Base-by-base conservation (phyloP, 37 sponge, comb jelly and placozoan genomes). In the Agelas oroides region DNA sequence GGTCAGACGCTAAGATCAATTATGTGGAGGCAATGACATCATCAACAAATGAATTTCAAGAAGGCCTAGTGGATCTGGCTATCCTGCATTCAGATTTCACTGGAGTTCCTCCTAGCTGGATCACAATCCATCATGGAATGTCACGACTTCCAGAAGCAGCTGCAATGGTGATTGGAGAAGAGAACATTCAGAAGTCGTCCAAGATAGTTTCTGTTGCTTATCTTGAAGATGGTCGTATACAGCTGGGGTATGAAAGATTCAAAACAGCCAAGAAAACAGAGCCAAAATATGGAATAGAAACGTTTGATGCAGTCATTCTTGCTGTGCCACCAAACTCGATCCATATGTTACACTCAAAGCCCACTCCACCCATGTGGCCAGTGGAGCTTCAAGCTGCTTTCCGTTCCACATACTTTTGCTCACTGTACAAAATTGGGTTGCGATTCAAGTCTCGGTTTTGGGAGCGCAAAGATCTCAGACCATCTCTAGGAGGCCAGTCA, bases 281-380 rank as follows among this genome's bases (percentile, higher is more conserved):
- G 8, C 30, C 30, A 13, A 25, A 25, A 65, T 25, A 55, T 36
- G 58, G 32, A 55, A 32, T 54, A 16, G 75, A 80, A 80, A 55
- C 12, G 21, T 80, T 80, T 65, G 81, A 80, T 80, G 68, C 81
- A 41, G 81, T 80, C 14, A 80, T 80, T 53, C 25, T 80, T n/a
- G n/a, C n/a, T n/a, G n/a, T n/a, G n/a, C n/a, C n/a, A n/a, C n/a
- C n/a, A n/a, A n/a, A n/a, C n/a, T n/a, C n/a, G n/a, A n/a, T n/a
- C n/a, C n/a, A n/a, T n/a, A n/a, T n/a, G n/a, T n/a, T n/a, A n/a
- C n/a, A n/a, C n/a, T n/a, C n/a, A n/a, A n/a, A n/a, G n/a, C n/a
- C n/a, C n/a, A n/a, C n/a, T n/a, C n/a, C n/a, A n/a, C n/a, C n/a
- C n/a, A n/a, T n/a, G n/a, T n/a, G n/a, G n/a, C n/a, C n/a, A n/a